Conservation (phyloP, 2,888 invertebrate genomes). For the Andrena flavipes region DNA sequence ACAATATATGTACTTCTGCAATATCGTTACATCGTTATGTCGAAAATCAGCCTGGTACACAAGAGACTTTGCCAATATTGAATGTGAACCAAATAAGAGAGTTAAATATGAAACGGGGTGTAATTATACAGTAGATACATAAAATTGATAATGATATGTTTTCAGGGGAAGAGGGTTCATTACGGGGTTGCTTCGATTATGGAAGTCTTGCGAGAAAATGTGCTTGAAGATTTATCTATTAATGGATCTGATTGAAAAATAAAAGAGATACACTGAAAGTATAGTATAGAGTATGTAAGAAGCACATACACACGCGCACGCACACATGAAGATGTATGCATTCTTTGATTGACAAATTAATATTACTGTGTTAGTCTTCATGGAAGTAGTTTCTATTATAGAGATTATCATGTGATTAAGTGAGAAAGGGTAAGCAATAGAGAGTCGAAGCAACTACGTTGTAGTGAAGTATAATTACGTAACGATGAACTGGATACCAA, state of each 20-base stretch:
- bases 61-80: neutral
- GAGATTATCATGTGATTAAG: slow-evolving; percentile 39
- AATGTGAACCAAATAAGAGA: slow-evolving; percentile 2
- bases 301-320: slow-evolving; percentile 21
- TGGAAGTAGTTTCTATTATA: slow-evolving; percentile 1
- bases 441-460: slow-evolving; percentile 81
- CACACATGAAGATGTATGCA: slow-evolving; percentile 20
- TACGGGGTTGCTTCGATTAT: slow-evolving; percentile 76
- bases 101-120: slow-evolving; percentile 10
- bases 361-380: slow-evolving; percentile 5
- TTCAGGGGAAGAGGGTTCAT: neutral
- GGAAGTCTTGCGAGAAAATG: slow-evolving; percentile 23
- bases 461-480: slow-evolving; percentile 73
- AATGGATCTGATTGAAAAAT: neutral
- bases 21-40: neutral
- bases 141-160: neutral
- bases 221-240: neutral
- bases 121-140: neutral
- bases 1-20: neutral
- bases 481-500: slow-evolving; percentile 80
- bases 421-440: slow-evolving; percentile 57
- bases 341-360: slow-evolving; percentile 4
- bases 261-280: neutral
- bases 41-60: neutral
- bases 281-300: slow-evolving; percentile 18